A percentile compares a stretch with the other conserved stretches of the same genome.
phyloP scores from a whole-genome alignment of 2,797 vertebrate species.

The Amniataba percoides region DNA sequence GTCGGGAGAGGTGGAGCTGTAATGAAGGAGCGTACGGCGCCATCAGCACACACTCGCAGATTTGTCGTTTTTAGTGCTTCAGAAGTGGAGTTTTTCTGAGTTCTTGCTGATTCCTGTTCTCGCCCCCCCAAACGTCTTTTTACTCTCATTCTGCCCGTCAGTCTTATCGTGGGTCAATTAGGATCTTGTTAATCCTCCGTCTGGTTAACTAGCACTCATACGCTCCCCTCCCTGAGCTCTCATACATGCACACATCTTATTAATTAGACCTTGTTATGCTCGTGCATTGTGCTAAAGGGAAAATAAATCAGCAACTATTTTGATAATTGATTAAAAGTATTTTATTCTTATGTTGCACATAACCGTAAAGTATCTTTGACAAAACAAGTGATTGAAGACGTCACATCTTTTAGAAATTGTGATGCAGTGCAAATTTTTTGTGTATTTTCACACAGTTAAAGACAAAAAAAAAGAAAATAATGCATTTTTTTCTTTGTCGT shows the following conservation, averaged over 20 bases:
- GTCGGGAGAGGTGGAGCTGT: constrained; percentile 16
- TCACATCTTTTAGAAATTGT: neutral
- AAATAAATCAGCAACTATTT: neutral
- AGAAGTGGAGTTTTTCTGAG: neutral
- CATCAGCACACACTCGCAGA: constrained; percentile 4
- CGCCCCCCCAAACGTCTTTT: neutral
- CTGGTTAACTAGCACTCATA: neutral
- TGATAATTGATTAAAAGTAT: neutral
- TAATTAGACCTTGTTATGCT: neutral
- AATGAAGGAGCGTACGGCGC: constrained; percentile 22
- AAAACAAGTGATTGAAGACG: neutral
- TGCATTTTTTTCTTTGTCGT: neutral
- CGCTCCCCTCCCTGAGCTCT: neutral
- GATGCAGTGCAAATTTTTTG: neutral
- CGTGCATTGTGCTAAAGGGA: neutral
- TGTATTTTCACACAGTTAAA: neutral
- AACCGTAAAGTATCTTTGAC: neutral
- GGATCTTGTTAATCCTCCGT: neutral
- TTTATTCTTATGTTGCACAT: neutral
- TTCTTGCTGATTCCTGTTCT: neutral
- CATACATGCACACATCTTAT: neutral
- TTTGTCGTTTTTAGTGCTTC: constrained; percentile 4
- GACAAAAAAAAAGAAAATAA: neutral
- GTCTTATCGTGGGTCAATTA: neutral
- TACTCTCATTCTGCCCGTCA: constrained; percentile 11